phyloP scores from a whole-genome alignment of 2,888 invertebrate species.

The Diploptera punctata region DNA sequence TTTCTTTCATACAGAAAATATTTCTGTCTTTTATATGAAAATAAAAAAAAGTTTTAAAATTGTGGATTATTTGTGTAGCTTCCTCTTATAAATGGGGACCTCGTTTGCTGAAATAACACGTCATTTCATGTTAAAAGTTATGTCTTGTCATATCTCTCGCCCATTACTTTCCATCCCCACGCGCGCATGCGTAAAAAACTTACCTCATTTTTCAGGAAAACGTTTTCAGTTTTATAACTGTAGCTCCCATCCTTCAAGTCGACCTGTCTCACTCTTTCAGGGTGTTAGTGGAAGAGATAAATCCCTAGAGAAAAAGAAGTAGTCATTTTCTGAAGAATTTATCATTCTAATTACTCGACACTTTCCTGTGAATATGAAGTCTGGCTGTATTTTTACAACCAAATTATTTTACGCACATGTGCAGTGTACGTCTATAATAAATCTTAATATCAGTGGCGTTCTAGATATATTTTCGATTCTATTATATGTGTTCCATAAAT shows the following conservation, averaged over 20 bases:
- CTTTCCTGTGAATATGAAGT: too few relatives aligned
- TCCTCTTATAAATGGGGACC: not conserved
- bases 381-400: too few relatives aligned
- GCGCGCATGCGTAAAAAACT: not conserved
- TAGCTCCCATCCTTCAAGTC: too few relatives aligned
- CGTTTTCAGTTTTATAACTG: constrained; percentile 21
- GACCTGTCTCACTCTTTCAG: too few relatives aligned
- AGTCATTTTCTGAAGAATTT: constrained; percentile 18
- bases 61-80: not conserved
- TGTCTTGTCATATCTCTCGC: constrained; percentile 2
- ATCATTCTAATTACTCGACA: constrained; percentile 25
- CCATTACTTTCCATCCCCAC: not conserved
- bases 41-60: not conserved
- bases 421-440: too few relatives aligned
- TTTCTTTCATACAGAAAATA: not conserved
- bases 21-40: constrained; percentile 9
- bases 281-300: too few relatives aligned
- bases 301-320: not conserved
- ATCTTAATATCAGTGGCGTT: too few relatives aligned
- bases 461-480: too few relatives aligned
- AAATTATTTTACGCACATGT: too few relatives aligned
- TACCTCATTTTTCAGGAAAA: not conserved
- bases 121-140: not conserved
- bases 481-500: too few relatives aligned
- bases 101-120: too few relatives aligned